These are phyloP conservation scores for Dromiciops gliroides DNA, from an alignment of 2,113 vertebrate species.

Conservation along the genomic window DNA sequence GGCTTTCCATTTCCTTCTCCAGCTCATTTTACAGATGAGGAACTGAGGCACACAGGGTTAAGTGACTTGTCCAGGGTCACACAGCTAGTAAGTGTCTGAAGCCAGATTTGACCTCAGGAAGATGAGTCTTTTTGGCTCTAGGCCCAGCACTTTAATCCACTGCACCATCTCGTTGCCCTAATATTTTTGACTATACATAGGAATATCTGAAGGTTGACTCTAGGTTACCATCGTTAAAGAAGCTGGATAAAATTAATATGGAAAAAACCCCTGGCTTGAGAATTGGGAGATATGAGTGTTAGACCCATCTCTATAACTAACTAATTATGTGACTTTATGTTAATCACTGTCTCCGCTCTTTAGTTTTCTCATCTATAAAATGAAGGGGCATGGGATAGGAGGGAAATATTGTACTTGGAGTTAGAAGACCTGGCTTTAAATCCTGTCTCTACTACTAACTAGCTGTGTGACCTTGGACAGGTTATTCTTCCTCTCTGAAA, in stretches of 20 bases:
- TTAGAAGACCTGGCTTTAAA: background rate
- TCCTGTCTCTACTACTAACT: background rate
- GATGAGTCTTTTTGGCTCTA: background rate
- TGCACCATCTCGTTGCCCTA: background rate
- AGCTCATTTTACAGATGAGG: background rate
- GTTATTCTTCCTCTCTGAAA: background rate
- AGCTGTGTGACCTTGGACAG: background rate
- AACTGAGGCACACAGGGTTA: background rate
- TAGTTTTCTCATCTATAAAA: constrained; percentile 3
- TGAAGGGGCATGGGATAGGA: background rate
- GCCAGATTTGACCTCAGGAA: background rate
- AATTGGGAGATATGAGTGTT: background rate
- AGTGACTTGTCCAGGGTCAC: background rate
- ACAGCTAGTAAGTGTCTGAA: background rate
- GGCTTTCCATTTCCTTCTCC: background rate
- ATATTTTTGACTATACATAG: background rate
- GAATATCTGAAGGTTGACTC: background rate
- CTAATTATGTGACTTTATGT: background rate
- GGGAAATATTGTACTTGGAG: background rate
- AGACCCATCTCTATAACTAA: background rate
- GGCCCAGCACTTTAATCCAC: background rate
- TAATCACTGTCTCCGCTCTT: background rate
- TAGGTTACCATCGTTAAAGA: background rate
- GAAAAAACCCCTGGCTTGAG: background rate
- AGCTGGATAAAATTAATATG: background rate